phyloP scores from a whole-genome alignment of 2,888 invertebrate genomes.

The Choreutis nemorana region DNA sequence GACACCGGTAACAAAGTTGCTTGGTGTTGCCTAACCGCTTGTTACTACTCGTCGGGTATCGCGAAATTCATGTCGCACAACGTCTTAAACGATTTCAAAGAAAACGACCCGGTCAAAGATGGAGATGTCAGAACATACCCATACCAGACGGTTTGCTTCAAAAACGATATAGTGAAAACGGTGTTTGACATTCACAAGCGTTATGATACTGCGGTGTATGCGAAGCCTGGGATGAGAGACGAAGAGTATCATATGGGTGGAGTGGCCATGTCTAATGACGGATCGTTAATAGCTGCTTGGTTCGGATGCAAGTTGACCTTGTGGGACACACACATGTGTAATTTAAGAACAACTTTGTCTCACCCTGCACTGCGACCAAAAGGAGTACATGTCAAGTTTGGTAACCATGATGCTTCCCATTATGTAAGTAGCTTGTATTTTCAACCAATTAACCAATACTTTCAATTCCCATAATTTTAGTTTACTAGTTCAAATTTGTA shows the following conservation, averaged over 20 bases:
- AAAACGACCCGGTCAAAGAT: no score
- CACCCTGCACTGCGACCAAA: constrained; percentile 51
- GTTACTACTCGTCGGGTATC: constrained; percentile 51
- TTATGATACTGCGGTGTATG: constrained; percentile 18
- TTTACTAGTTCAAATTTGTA: background rate
- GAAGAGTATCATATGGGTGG: constrained; percentile 44
- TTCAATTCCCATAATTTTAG: background rate
- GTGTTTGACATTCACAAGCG: constrained; percentile 44
- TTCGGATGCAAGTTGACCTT: constrained; percentile 52
- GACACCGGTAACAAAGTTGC: constrained; percentile 18
- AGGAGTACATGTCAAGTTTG: constrained; percentile 47
- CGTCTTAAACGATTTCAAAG: constrained; percentile 38
- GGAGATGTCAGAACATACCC: no score
- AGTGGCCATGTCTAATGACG: constrained; percentile 52
- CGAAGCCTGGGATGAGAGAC: constrained; percentile 16
- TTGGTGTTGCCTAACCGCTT: constrained; percentile 49
- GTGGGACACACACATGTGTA: constrained; percentile 52
- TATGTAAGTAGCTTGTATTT: constrained; percentile 50
- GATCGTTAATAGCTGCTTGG: constrained; percentile 60
- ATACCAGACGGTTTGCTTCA: constrained; percentile 11
- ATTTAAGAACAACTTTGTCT: constrained; percentile 40
- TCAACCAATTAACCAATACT: no score
- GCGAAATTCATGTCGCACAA: constrained; percentile 35
- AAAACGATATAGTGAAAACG: constrained; percentile 32
- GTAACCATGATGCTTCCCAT: constrained; percentile 50